phyloP scores from a whole-genome alignment of 2,888 invertebrate genomes.

The Morpho achilles region DNA sequence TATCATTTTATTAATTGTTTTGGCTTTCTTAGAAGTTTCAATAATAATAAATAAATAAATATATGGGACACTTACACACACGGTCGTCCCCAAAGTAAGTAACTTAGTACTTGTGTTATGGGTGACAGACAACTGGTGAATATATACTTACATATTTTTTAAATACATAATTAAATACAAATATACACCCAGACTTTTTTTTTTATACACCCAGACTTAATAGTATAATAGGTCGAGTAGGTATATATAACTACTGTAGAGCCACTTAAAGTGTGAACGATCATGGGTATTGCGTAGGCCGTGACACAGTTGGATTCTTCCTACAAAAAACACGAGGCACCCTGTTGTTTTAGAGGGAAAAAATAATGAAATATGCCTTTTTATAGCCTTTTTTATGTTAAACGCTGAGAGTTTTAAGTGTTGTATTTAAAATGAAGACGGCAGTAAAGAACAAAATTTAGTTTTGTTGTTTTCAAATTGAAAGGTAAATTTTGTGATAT shows the following conservation, averaged over 20 bases:
- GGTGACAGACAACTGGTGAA: too few relatives aligned
- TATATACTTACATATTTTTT: too few relatives aligned
- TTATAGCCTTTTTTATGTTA: slow-evolving; percentile 66
- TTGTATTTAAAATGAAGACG: slow-evolving; percentile 56
- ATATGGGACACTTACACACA: too few relatives aligned
- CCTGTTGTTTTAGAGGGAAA: slow-evolving; percentile 74
- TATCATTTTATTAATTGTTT: slow-evolving; percentile 11
- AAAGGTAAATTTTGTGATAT: slow-evolving; percentile 28
- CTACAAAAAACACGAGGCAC: slow-evolving; percentile 65
- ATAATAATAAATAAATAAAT: slow-evolving; percentile 31
- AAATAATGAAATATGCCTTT: slow-evolving; percentile 73
- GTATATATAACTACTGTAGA: slow-evolving; percentile 62
- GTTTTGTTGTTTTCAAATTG: slow-evolving; percentile 33
- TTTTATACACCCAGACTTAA: too few relatives aligned
- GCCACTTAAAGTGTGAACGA: slow-evolving; percentile 75
- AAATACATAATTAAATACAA: too few relatives aligned
- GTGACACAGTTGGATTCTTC: slow-evolving; percentile 58
- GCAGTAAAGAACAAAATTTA: slow-evolving; percentile 48
- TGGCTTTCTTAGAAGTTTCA: slow-evolving; percentile 37
- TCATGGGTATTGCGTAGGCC: slow-evolving; percentile 62
- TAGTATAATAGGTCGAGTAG: slow-evolving; percentile 45
- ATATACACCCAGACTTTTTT: too few relatives aligned
- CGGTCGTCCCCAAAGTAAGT: too few relatives aligned
- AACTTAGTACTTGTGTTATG: too few relatives aligned
- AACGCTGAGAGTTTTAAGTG: slow-evolving; percentile 61